Evolutionary conservation across 2,797 vertebrate species (phyloP), one percentile per base, ranked within the genome.

Genomic region (Telmatherina bonti): DNA sequence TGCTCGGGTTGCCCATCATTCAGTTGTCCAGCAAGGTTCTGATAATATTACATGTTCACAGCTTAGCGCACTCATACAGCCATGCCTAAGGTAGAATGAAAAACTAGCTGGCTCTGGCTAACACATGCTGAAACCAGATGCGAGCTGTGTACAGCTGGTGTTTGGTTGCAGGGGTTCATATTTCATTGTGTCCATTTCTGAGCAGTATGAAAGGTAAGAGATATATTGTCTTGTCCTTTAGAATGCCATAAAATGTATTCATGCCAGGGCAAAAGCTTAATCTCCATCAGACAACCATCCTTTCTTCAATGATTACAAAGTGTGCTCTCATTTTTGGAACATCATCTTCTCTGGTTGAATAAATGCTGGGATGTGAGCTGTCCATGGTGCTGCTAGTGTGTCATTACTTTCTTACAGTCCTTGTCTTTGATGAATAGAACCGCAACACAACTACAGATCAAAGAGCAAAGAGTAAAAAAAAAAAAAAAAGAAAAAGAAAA

Each of bases 131-230:
- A 87, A 85, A 93, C 75, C 67, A 62, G 88, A 92, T 74, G 81
- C 82, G 69, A 68, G 74, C 81, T 59, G 64, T 79, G 65, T 66
- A 64, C 45, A 2, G 43, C 36, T 22, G 43, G 78, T 72, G 81
- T 92, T 89, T 67, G 58, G 88, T 94, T 91, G 84, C 92, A 84
- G 79, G 72, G 13, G 73, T 30, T 83, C 72, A 41, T 4, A 69
- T 91, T 90, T 80, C 72, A 35, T 67, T 53, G 61, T 65, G 62
- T 67, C 35, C 43, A 54, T 75, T 72, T 56, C 79, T 62, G 31
- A 26, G 26, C 52, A 49, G 45, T 63, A 79, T 56, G 26, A 70
- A 67, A 52, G 26, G 67, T 76, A 53, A 78, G 30, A 45, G 6
- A 36, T 53, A 69, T 64, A 53, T 8, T 24, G 11, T 18, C 22